Evolutionary conservation across 2,888 invertebrate species (phyloP).

Genomic region (Eupithecia insigniata): DNA sequence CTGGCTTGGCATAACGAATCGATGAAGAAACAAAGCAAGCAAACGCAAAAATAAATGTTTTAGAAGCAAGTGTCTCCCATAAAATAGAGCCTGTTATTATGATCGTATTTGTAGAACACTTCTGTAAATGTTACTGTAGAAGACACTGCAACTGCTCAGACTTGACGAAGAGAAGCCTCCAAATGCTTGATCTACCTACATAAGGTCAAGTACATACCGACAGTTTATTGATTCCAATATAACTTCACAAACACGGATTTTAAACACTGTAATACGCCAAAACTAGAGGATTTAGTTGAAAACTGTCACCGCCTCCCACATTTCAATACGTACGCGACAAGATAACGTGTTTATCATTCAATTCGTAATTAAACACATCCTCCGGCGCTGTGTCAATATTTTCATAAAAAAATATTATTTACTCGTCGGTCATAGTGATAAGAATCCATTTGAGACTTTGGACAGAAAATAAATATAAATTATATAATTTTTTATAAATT

Average conservation of each 20-base stretch:
- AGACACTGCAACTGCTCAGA: neutral
- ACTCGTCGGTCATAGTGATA: conserved; percentile 27
- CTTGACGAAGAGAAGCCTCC: neutral
- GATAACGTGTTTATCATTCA: conserved; percentile 56
- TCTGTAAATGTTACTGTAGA: neutral
- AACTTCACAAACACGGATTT: conserved; percentile 13
- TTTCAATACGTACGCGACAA: conserved; percentile 29
- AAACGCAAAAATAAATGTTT: neutral
- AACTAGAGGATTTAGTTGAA: conserved; percentile 15
- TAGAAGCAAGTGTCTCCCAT: no score
- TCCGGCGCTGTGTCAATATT: conserved; percentile 46
- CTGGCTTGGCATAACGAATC: neutral
- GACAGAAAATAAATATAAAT: neutral
- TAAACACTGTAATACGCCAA: conserved; percentile 7
- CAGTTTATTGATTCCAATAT: neutral
- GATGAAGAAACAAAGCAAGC: neutral
- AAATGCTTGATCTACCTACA: neutral
- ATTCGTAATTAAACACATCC: conserved; percentile 56
- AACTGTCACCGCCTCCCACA: conserved; percentile 36
- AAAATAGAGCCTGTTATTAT: neutral
- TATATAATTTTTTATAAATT: neutral
- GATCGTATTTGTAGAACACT: neutral
- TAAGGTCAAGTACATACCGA: neutral
- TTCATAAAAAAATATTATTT: conserved; percentile 31
- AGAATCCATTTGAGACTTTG: neutral